Evolutionary conservation across 2,888 invertebrate species (phyloP).

Genomic region (Gandaritis pyraliata): DNA sequence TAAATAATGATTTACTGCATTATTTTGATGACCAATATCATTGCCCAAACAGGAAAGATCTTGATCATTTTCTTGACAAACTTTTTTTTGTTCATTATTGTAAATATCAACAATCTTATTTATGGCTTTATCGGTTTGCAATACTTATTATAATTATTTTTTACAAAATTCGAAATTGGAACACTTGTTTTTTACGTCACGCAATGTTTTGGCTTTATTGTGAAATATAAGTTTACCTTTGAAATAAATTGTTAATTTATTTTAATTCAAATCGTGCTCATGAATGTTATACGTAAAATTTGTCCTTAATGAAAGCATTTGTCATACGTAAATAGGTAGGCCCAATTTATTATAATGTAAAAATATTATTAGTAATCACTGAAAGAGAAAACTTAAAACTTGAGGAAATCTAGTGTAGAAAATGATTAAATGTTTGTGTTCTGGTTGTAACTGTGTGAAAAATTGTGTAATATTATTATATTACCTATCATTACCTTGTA

Average conservation of each 20-base stretch:
- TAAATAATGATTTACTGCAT: conserved; percentile 50
- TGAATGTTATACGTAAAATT: conserved; percentile 77
- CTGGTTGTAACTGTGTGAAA: conserved; percentile 81
- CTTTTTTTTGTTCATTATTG: conserved; percentile 69
- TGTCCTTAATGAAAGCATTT: conserved; percentile 75
- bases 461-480: conserved; percentile 76
- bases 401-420: conserved; percentile 75
- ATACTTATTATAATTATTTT: conserved; percentile 44
- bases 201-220: conserved; percentile 57
- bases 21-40: conserved; percentile 47
- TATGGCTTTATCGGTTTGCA: conserved; percentile 56
- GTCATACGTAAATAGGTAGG: conserved; percentile 83
- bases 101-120: conserved; percentile 70
- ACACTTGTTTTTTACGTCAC: conserved; percentile 68
- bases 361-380: conserved; percentile 75
- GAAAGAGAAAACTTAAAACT: conserved; percentile 77
- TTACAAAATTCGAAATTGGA: conserved; percentile 54
- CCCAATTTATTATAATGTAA: conserved; percentile 82
- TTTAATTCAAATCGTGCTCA: conserved; percentile 74
- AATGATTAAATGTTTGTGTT: conserved; percentile 81
- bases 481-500: conserved; percentile 68
- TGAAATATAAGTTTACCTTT: conserved; percentile 60
- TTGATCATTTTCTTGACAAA: conserved; percentile 60
- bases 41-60: conserved; percentile 66
- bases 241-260: conserved; percentile 68